Evolutionary conservation across 2,888 invertebrate genomes (phyloP), one percentile per base, ranked within the genome.

Genomic region (Phengaris arion): DNA sequence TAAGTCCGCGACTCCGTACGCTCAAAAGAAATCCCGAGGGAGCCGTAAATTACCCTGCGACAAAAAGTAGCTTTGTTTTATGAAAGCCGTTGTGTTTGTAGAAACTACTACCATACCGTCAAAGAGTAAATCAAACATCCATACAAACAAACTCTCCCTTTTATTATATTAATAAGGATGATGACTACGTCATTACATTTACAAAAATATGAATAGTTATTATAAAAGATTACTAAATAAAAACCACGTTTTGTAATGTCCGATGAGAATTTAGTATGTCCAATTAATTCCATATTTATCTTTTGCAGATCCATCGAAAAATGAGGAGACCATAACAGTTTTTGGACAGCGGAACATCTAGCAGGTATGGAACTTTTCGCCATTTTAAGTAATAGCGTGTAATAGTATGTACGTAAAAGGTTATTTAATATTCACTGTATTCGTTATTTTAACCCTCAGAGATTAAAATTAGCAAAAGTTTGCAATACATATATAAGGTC

Each of bases 241-340:
- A 48, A 7, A 48, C 48, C 8, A 48, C 35, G 35, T 35, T 2
- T 35, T 35, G 1, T 48, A 48, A 3, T 1, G 48, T 48, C 6
- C 8, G 48, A 48, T 48, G 10, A 8, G 13, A 54, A 1, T 10
- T 54, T 9, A 54, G 7, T 2, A 54, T 54, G 54, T 55, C 55
- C 2, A 48, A 10, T 51, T 52, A 52, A 72, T 54, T 54, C 13
- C 2, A 12, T 35, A 35, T 35, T 72, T 54, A 12, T 72, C 52
- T 54, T 72, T 52, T 48, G 15, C 70, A 72, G 72, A 72, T 72
- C 72, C 72, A 72, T 35, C 54, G 72, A 35, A 72, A 72, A 72
- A 72, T 72, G 72, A 72, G 72, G 54, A 72, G 72, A 72, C 72
- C 72, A 13, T 72, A 72, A 72, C 54, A 54, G 72, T 72, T 72